Percentiles rank a stretch among this genome's conserved stretches.
These are phyloP conservation scores for Plodia interpunctella DNA, from an alignment of 1,140 invertebrate genomes.

Conservation along the genomic window DNA sequence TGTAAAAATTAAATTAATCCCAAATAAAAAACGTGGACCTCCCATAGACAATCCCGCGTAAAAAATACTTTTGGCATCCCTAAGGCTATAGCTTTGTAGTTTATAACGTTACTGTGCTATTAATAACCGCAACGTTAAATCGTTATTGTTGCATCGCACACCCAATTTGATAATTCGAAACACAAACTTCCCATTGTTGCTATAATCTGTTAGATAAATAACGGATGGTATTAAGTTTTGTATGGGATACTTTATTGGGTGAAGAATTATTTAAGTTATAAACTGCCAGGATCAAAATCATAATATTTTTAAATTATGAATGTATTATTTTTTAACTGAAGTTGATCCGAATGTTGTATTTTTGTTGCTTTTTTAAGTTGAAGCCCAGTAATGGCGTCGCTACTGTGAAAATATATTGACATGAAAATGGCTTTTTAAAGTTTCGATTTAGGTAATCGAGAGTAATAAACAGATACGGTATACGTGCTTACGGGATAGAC, in stretches of 20 bases:
- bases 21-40: constrained; percentile 2
- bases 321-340: too few relatives aligned
- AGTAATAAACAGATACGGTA: too few relatives aligned
- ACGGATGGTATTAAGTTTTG: not conserved
- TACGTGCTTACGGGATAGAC: too few relatives aligned
- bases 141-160: not conserved
- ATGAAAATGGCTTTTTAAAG: too few relatives aligned
- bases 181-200: constrained; percentile 14
- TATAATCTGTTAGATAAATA: constrained; percentile 14
- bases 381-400: too few relatives aligned
- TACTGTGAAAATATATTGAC: too few relatives aligned
- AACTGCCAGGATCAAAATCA: not conserved
- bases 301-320: too few relatives aligned
- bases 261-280: not conserved
- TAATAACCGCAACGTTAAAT: not conserved
- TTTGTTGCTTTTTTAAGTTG: too few relatives aligned
- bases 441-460: too few relatives aligned
- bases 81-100: not conserved
- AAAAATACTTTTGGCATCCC: not conserved
- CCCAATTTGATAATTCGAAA: constrained; percentile 18
- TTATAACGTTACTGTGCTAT: not conserved
- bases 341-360: too few relatives aligned
- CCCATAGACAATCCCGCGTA: constrained; percentile 1
- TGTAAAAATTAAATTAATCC: constrained; percentile 6
- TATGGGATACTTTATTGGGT: not conserved